Evolutionary conservation across 37 sponge, comb jelly and placozoan species (phyloP).

Genomic region (Beroe ovata): DNA sequence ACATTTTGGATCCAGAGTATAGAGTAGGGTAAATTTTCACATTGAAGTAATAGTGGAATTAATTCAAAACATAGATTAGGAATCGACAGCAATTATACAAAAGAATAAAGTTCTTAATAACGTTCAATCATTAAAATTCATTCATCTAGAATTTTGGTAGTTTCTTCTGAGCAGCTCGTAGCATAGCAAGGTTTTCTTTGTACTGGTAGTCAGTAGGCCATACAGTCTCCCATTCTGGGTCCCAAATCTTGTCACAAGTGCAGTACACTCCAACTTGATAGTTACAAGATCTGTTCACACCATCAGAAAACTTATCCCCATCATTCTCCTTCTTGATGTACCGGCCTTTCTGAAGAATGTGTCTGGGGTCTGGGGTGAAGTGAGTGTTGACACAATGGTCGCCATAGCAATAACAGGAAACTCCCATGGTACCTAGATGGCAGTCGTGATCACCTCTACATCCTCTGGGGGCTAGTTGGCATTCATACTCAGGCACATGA

Average conservation of each 20-base stretch:
- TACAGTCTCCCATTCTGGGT: neutral
- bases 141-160: neutral
- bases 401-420: constrained; percentile 62
- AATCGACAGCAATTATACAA: too few relatives aligned
- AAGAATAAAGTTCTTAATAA: too few relatives aligned
- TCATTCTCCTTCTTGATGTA: neutral
- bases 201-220: neutral
- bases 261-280: constrained; percentile 53
- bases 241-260: constrained; percentile 39
- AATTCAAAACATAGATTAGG: too few relatives aligned
- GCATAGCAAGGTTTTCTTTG: neutral
- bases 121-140: too few relatives aligned
- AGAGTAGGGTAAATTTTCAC: too few relatives aligned
- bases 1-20: too few relatives aligned
- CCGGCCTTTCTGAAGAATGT: constrained; percentile 33
- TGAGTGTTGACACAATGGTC: neutral
- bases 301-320: neutral
- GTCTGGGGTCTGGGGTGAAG: neutral
- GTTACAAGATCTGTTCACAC: constrained; percentile 42
- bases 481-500: constrained; percentile 39
- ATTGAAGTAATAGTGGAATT: too few relatives aligned
- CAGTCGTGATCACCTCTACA: constrained; percentile 57
- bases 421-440: constrained; percentile 4
- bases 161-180: neutral
- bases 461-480: constrained; percentile 56